phyloP scores from a whole-genome alignment of 1,140 invertebrate genomes.

The Cherax destructor region DNA sequence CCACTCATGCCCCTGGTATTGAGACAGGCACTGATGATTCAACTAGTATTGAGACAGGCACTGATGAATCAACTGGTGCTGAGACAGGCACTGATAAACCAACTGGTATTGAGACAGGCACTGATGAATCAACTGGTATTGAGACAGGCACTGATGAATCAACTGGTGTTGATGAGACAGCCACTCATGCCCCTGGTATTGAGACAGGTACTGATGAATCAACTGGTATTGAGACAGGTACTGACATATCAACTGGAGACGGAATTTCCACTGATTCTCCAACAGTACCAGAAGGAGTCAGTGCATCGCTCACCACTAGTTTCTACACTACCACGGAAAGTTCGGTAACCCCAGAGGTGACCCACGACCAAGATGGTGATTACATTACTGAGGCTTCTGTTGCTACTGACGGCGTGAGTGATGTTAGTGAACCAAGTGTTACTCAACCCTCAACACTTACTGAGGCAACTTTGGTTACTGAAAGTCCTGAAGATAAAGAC shows the following conservation, averaged over 20 bases:
- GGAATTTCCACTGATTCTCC: slow-evolving; percentile 11
- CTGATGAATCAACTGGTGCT: not conserved
- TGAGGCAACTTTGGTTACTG: no score
- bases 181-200: not conserved
- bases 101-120: slow-evolving; percentile 14
- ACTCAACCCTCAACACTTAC: no score
- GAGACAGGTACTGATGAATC: slow-evolving; percentile 6
- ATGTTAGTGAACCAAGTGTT: no score
- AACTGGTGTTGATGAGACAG: not conserved
- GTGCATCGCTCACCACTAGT: no score
- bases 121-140: not conserved
- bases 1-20: not conserved
- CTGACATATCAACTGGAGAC: slow-evolving; percentile 9
- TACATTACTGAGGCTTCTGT: no score
- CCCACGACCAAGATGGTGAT: no score
- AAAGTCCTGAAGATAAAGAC: no score
- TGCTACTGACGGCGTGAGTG: not conserved
- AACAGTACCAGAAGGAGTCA: not conserved
- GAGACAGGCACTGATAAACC: not conserved
- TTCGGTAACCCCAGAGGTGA: no score
- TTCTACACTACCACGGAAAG: no score
- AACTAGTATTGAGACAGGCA: not conserved
- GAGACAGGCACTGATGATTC: slow-evolving; percentile 7
- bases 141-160: not conserved
- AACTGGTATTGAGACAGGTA: not conserved